Conservation (phyloP, 2,797 vertebrate genomes). For the Myripristis jacobus region DNA sequence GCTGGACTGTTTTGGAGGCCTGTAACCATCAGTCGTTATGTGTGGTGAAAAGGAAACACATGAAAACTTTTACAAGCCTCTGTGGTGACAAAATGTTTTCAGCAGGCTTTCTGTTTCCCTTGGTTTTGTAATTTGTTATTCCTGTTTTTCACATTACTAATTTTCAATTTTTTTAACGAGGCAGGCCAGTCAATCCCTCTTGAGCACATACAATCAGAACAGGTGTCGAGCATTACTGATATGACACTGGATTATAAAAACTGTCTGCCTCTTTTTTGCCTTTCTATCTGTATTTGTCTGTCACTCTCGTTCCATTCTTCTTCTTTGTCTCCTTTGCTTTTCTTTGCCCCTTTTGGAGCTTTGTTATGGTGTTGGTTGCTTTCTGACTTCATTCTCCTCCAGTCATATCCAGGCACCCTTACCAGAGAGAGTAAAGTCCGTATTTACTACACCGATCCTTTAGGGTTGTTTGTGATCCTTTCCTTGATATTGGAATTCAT, state of each 20-base stretch:
- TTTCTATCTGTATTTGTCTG: not conserved
- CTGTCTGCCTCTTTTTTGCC: not conserved
- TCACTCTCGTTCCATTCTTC: not conserved
- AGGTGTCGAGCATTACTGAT: not conserved
- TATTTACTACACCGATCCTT: not conserved
- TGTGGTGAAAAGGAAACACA: not conserved
- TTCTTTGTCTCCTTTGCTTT: not conserved
- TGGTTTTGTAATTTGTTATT: not conserved
- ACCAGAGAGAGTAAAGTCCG: not conserved
- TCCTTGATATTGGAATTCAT: constrained; percentile 1
- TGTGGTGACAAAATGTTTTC: not conserved
- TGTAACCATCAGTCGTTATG: not conserved
- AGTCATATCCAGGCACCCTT: not conserved
- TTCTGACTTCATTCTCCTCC: not conserved
- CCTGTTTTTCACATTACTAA: not conserved
- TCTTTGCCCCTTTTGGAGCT: not conserved
- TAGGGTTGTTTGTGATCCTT: not conserved
- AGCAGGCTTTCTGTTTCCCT: not conserved
- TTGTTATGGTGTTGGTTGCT: not conserved
- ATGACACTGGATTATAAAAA: not conserved
- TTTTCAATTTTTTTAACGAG: not conserved
- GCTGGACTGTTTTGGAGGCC: not conserved
- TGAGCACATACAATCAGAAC: no score
- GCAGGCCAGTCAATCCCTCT: not conserved
- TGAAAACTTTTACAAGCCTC: not conserved